A percentile compares a stretch with the other conserved stretches of the same genome.
phyloP scores from a whole-genome alignment of 2,113 vertebrate genomes.

The Genyomyrus donnyi region DNA sequence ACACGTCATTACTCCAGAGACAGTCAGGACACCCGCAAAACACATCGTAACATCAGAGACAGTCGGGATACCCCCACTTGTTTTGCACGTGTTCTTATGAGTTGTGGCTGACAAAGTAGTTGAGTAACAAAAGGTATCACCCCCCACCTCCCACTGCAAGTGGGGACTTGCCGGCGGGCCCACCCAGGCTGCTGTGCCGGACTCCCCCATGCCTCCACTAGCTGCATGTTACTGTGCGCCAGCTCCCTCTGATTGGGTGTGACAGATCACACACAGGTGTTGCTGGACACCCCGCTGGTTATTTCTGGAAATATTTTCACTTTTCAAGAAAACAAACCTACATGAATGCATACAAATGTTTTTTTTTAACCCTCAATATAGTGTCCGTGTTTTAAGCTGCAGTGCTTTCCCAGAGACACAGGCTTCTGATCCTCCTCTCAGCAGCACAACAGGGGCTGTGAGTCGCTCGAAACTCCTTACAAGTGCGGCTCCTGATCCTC shows the following conservation, averaged over 20 bases:
- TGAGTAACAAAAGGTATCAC: constrained; percentile 47
- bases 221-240: not conserved
- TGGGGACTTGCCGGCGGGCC: constrained; percentile 51
- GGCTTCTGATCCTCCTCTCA: not conserved
- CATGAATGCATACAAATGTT: not conserved
- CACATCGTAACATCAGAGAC: not conserved
- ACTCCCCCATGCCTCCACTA: not conserved
- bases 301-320: not conserved
- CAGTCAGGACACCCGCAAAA: not conserved
- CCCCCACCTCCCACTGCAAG: constrained; percentile 36
- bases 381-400: not conserved
- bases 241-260: not conserved
- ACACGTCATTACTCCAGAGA: not conserved
- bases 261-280: not conserved
- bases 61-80: not conserved
- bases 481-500: not conserved
- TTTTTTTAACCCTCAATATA: not conserved
- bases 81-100: constrained; percentile 10
- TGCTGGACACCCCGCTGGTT: not conserved
- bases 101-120: constrained; percentile 35
- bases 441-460: not conserved
- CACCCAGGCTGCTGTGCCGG: constrained; percentile 48
- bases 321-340: not conserved
- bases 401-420: not conserved
- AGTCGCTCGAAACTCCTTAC: not conserved